Evolutionary conservation across 2,113 vertebrate genomes (phyloP).

Genomic region (Notechis scutatus): DNA sequence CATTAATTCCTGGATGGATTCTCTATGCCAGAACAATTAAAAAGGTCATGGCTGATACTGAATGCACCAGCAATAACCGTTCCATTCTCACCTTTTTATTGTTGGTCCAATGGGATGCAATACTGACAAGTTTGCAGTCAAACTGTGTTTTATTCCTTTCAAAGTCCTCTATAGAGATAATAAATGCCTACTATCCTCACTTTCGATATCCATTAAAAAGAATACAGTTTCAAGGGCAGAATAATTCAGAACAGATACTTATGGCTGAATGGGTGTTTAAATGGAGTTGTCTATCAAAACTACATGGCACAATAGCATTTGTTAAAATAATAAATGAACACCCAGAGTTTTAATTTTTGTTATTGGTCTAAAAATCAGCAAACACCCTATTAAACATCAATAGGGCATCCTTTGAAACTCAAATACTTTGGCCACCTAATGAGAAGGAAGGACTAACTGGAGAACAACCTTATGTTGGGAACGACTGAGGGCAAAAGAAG

Average conservation of each 20-base stretch:
- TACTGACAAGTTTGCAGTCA: not conserved
- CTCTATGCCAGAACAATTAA: not conserved
- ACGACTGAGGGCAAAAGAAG: too few relatives aligned
- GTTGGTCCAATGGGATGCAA: not conserved
- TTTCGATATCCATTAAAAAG: not conserved
- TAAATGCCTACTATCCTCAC: not conserved
- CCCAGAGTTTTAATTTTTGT: constrained; percentile 28
- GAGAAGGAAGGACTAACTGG: too few relatives aligned
- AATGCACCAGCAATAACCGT: not conserved
- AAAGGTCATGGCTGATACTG: not conserved
- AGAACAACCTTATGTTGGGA: too few relatives aligned
- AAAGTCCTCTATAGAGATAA: not conserved
- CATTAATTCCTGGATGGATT: not conserved
- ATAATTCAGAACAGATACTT: not conserved
- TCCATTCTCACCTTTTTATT: not conserved
- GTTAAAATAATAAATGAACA: constrained; percentile 37
- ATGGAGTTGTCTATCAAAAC: not conserved
- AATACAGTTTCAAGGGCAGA: not conserved
- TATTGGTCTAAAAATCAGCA: constrained; percentile 52
- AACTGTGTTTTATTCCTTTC: not conserved
- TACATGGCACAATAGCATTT: not conserved
- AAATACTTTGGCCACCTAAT: too few relatives aligned
- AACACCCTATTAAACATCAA: constrained; percentile 46
- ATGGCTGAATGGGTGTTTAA: not conserved
- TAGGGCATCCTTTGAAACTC: constrained; percentile 8